Percentiles rank a stretch among this genome's conserved stretches.
Evolutionary conservation across 2,888 invertebrate species (phyloP).

Genomic region (Lasiommata megera): DNA sequence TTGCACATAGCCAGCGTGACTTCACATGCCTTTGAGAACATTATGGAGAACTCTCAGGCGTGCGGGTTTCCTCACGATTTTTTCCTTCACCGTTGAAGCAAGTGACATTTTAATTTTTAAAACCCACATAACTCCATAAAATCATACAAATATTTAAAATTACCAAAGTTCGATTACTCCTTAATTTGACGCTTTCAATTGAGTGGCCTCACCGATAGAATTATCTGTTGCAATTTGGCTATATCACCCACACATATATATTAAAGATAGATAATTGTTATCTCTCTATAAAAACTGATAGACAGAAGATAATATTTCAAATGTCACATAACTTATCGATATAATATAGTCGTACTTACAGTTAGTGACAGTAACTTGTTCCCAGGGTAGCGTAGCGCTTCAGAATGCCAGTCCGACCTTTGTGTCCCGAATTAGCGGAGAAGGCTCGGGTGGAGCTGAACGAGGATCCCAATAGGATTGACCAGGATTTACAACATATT

Average conservation of each 20-base stretch:
- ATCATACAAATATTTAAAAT: no score
- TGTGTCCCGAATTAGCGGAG: slow-evolving; percentile 45
- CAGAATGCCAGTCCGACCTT: slow-evolving; percentile 31
- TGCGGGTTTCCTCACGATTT: no score
- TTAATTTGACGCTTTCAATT: not conserved
- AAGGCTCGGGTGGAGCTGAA: slow-evolving; percentile 69
- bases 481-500: slow-evolving; percentile 66
- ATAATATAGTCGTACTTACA: not conserved
- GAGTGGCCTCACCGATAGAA: not conserved
- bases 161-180: not conserved
- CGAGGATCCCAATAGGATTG: slow-evolving; percentile 68
- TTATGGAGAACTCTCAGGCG: no score
- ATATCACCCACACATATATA: not conserved
- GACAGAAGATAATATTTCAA: not conserved
- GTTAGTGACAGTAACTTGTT: not conserved
- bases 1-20: no score
- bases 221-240: not conserved
- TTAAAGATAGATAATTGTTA: not conserved
- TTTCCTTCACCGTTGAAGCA: no score
- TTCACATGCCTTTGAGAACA: no score
- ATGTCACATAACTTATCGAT: not conserved
- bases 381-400: not conserved
- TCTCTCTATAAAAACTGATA: slow-evolving; percentile 3
- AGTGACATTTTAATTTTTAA: no score
- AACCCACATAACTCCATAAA: no score